Conservation (phyloP, 2,888 invertebrate species). For the Sesia apiformis region DNA sequence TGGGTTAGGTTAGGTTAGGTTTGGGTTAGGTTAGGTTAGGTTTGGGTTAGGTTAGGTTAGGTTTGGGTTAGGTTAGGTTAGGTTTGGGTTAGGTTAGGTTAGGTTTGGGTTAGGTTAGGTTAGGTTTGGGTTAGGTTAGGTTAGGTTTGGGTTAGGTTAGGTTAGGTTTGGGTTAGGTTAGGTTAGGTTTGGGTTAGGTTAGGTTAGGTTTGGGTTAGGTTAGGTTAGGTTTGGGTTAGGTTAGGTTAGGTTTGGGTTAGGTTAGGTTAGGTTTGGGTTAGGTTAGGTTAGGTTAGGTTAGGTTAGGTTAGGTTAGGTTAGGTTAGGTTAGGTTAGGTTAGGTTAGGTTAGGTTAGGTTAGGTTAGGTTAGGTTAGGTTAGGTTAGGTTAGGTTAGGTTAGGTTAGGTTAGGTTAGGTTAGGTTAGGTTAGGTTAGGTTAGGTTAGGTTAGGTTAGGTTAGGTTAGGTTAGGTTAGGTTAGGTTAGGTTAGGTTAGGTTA, state of each 20-base stretch:
- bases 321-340: not conserved
- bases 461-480: not conserved
- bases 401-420: not conserved
- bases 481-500: not conserved
- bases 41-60: not conserved
- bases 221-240: not conserved
- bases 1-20: slow-evolving; percentile 11
- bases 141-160: not conserved
- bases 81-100: slow-evolving; percentile 7
- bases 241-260: not conserved
- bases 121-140: slow-evolving; percentile 1
- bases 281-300: slow-evolving; percentile 1
- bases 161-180: not conserved
- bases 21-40: not conserved
- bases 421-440: not conserved
- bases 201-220: not conserved
- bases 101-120: slow-evolving; percentile 5
- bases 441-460: slow-evolving; percentile 1
- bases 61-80: not conserved
- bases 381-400: not conserved
- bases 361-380: slow-evolving; percentile 1
- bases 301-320: slow-evolving; percentile 1
- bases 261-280: not conserved
- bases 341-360: slow-evolving; percentile 1
- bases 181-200: not conserved